These are phyloP conservation scores for Apostichopus japonicus DNA, from an alignment of 35 echinoderm and acorn worm genomes.

Conservation along the genomic window DNA sequence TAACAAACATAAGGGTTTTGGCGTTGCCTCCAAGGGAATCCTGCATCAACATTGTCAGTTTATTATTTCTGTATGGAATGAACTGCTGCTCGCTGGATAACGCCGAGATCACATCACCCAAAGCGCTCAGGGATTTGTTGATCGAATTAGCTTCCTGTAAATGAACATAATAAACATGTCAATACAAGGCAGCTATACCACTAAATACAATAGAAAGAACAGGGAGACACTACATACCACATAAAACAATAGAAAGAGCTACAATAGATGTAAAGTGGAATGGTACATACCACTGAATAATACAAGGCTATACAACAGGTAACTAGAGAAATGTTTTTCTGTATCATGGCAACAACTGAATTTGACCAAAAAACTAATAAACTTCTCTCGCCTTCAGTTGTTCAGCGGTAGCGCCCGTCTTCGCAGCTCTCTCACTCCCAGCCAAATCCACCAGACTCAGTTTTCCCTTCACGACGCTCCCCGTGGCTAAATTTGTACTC, in stretches of 20 bases:
- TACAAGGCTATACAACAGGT: too few relatives aligned
- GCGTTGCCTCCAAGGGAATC: constrained; percentile 93
- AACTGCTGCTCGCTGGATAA: constrained; percentile 93
- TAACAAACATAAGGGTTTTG: constrained; percentile 98
- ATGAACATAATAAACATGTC: not conserved
- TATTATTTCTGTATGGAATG: constrained; percentile 97
- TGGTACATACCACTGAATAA: too few relatives aligned
- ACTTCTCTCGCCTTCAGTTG: constrained; percentile 6
- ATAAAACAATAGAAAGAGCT: too few relatives aligned
- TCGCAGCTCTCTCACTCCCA: constrained; percentile 95
- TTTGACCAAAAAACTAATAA: too few relatives aligned
- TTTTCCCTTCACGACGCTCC: constrained; percentile 79
- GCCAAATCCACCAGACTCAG: constrained; percentile 96
- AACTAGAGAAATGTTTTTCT: too few relatives aligned
- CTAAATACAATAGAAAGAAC: not conserved
- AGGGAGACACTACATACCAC: not conserved
- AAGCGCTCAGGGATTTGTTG: constrained; percentile 95
- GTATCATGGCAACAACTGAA: too few relatives aligned
- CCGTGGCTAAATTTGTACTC: constrained; percentile 83
- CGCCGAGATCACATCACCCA: constrained; percentile 94
- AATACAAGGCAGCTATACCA: too few relatives aligned
- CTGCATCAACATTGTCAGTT: constrained; percentile 98
- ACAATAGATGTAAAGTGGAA: too few relatives aligned
- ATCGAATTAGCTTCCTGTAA: constrained; percentile 96
- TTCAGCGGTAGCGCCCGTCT: constrained; percentile 87